Base-by-base conservation (phyloP, 2,888 invertebrate genomes). In the Erebia aethiops region DNA sequence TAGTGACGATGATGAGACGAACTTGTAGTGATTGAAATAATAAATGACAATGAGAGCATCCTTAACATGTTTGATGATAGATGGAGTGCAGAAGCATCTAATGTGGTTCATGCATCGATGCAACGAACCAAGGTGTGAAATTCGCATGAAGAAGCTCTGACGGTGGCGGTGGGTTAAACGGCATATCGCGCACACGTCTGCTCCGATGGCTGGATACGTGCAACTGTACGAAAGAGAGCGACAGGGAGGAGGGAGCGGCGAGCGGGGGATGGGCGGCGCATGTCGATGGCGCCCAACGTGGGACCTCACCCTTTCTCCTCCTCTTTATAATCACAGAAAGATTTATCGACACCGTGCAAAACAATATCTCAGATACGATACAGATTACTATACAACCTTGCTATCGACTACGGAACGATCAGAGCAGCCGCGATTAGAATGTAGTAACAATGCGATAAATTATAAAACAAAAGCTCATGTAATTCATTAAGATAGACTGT, bases 21-120 rank as follows among this genome's bases (percentile, higher is more conserved):
- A 68, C 69, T 72, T 69, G 71, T 74, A 69, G 74, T 77, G 77
- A 75, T 77, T 66, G 74, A 78, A 78, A 77, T 77, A 77, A 77
- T 76, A 75, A 74, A 81, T 82, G 81, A 80, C 74, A 71, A 79
- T 80, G 79, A 76, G 67, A 74, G 75, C 76, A 72, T 79, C 78
- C 78, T 79, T 73, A 74, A 75, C 71, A 83, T 84, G 83, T 84
- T 79, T 81, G 80, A 84, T 87, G 86, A 84, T 86, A 82, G 81
- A 85, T 86, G 80, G 77, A 81, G 90, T 92, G 91, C 92, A 88
- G 82, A 92, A 92, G 92, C 92, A 82, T 89, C 92, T 92, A 93
- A 84, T 83, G 90, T 92, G 92, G 92, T 88, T 84, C 92, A 92
- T 93, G 92, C 92, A 89, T 88, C 81, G 83, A 86, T 88, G 92